A percentile compares a stretch with the other conserved stretches of the same genome.
Conservation (phyloP, 2,888 invertebrate genomes). For the Pandemis heparana region DNA sequence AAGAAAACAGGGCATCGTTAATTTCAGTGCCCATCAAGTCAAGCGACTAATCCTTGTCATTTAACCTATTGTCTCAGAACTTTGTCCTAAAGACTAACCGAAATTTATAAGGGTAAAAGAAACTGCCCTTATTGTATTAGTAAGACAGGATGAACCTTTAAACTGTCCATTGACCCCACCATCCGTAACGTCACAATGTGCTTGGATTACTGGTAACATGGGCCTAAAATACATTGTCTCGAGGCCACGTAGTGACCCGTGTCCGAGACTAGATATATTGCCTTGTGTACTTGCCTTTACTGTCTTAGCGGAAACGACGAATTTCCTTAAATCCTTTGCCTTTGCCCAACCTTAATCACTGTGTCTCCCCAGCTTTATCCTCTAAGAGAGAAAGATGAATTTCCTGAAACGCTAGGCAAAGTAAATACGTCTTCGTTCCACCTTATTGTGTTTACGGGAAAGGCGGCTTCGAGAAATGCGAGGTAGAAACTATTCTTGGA, state of each 20-base stretch:
- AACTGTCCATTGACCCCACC: slow-evolving; percentile 13
- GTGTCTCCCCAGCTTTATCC: not conserved
- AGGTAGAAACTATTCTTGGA: slow-evolving; percentile 11
- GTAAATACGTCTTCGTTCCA: not conserved
- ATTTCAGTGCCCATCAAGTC: not conserved
- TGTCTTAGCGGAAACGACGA: not conserved
- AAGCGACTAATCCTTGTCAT: not conserved
- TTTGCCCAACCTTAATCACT: not conserved
- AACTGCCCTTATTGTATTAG: slow-evolving; percentile 13
- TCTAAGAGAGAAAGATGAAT: slow-evolving; percentile 2
- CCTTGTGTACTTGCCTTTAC: not conserved
- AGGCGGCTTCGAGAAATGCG: slow-evolving; percentile 8
- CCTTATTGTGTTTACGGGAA: slow-evolving; percentile 8
- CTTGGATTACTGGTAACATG: slow-evolving; percentile 27
- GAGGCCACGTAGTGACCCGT: not conserved
- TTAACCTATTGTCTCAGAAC: not conserved
- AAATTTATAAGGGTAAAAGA: slow-evolving; percentile 4
- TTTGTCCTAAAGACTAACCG: not conserved
- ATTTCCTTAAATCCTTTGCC: not conserved
- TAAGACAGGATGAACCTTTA: slow-evolving; percentile 2
- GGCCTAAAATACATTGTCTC: slow-evolving; percentile 20
- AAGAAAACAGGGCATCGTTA: not conserved
- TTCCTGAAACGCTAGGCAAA: not conserved
- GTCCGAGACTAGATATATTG: not conserved
- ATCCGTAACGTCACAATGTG: slow-evolving; percentile 9